Evolutionary conservation across 2,797 vertebrate genomes (phyloP), one percentile per base, ranked within the genome.

Genomic region (Peromyscus nudipes): DNA sequence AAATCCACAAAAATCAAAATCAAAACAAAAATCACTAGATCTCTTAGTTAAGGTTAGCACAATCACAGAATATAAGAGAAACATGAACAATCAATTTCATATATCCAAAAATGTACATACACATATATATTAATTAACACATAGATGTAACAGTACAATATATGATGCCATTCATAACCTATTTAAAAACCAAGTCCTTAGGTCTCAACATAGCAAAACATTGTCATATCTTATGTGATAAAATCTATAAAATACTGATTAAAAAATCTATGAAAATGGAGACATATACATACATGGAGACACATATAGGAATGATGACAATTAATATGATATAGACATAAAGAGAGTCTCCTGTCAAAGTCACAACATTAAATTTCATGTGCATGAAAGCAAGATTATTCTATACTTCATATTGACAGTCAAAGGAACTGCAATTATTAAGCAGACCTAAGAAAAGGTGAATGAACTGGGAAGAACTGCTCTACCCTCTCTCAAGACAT

Each of bases 161-260:
- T 71, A 17, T 52, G 79, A 55, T 69, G 23, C 1, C 11, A 52
- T 64, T 76, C 64, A 46, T 2, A 95, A 21, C 1, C 2, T 65
- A 11, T 77, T 91, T 60, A n/a, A 92, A 96, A 77, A 76, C 69
- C 23, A 89, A 88, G 40, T 85, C 6, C 12, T 81, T 60, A 92
- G 29, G 8, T 31, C 9, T 92, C 83, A 95, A 92, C 57, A 43
- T 89, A 75, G 37, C 0, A 88, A 96, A 87, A 60, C 10, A 75
- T 85, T 81, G 34, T 40, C 25, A 84, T 34, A 3, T 57, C 9
- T 67, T 81, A 2, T 85, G 25, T 91, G 14, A 14, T 4, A 3
- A 55, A 55, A 55, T 16, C 29, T 87, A 62, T 82, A 40, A 29
- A 62, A 82, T 3, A 29, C 23, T 40, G 7, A 62, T 60, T 77